Evolutionary conservation across 1,140 invertebrate species (phyloP).

Genomic region (Myzus persicae): DNA sequence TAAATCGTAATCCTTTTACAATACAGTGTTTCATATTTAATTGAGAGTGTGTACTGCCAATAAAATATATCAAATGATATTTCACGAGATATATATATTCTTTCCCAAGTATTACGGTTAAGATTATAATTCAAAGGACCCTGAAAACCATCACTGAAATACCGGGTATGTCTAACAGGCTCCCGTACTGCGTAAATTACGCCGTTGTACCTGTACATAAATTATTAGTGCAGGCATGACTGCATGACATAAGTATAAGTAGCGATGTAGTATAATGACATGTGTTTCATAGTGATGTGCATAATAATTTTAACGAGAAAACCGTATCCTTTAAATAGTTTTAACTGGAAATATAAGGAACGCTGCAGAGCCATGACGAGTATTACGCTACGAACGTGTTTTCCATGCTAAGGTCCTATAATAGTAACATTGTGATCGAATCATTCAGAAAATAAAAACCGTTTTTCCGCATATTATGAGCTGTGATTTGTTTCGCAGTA

Average conservation of each 20-base stretch:
- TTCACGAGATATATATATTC: background rate
- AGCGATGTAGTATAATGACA: background rate
- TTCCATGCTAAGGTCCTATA: background rate
- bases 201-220: background rate
- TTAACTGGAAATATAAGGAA: background rate
- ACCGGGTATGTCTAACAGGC: background rate
- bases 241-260: background rate
- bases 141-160: background rate
- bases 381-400: background rate
- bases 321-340: background rate
- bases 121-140: background rate
- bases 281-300: background rate
- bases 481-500: background rate
- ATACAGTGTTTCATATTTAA: too few species aligned
- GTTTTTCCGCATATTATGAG: too few species aligned
- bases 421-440: background rate
- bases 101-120: background rate
- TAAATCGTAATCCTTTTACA: too few species aligned
- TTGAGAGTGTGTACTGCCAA: background rate
- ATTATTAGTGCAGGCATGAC: background rate
- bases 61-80: background rate
- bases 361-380: background rate
- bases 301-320: background rate
- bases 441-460: background rate
- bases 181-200: too few species aligned